Base-by-base conservation (phyloP, 2,113 vertebrate species). In the Nanorana parkeri region DNA sequence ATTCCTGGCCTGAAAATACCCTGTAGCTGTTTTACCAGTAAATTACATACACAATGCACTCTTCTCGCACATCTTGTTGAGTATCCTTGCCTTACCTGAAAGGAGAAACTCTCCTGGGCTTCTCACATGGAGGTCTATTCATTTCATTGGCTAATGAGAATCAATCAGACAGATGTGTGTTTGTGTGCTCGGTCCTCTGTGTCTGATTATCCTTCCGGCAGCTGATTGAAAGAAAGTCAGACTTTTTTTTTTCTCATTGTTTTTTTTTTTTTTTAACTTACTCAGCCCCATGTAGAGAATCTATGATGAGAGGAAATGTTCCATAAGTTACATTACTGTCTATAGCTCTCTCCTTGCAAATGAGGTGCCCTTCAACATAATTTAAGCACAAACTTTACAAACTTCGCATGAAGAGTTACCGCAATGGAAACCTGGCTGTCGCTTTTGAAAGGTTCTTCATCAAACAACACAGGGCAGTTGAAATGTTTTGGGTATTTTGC, bases 101-200 rank as follows among this genome's bases (percentile, higher is more conserved):
- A 58, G 58, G 51, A 64, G 32, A 76, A 51, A 41, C 32, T 68
- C 69, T 74, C 63, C n/a, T 60, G 80, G 80, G 63, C 41, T 55
- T 66, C 41, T 64, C 58, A 83, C 54, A 47, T 54, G 5, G 72
- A 81, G 72, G 54, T 67, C 72, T 76, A 76, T 68, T 83, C 80
- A 67, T 83, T 83, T 83, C 72, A 83, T 66, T 72, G 51, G 65
- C 80, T 83, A 83, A 83, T 76, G 72, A 83, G 72, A 83, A 83
- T 76, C 71, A 83, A 83, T 83, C 80, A 83, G 52, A 75, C 63
- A 76, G 80, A 76, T 56, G 52, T 82, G 71, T 68, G 71, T 83
- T 83, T 83, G 72, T 67, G 52, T 76, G 63, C 80, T 17, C 23
- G 19, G 65, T 67, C 52, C 52, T 76, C 80, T 26, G 51, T 17